phyloP scores from a whole-genome alignment of 2,113 vertebrate species.

The Hucho hucho region DNA sequence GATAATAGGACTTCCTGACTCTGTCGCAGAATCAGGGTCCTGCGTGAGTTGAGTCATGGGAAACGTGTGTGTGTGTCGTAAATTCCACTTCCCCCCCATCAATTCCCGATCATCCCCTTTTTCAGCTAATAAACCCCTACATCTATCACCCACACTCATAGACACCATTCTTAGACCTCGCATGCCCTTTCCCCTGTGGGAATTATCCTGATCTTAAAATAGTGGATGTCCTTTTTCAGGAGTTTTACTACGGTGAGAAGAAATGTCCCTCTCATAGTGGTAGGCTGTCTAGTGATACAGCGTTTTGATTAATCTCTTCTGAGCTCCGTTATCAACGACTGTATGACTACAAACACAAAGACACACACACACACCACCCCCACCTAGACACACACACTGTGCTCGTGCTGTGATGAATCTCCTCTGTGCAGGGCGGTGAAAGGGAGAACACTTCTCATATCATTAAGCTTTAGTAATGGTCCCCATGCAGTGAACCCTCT shows the following conservation, averaged over 20 bases:
- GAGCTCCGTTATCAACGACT: not conserved
- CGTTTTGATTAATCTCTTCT: conserved; percentile 56
- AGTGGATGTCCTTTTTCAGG: conserved; percentile 43
- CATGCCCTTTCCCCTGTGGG: not conserved
- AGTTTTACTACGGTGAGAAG: conserved; percentile 48
- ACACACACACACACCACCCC: too few relatives aligned
- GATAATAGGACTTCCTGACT: not conserved
- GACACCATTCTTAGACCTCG: not conserved
- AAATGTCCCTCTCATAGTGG: conserved; percentile 55
- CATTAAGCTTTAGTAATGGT: conserved; percentile 74
- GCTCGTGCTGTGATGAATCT: conserved; percentile 53
- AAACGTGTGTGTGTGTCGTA: not conserved
- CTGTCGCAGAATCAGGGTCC: not conserved
- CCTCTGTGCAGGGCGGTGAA: conserved; percentile 24
- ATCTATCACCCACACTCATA: not conserved
- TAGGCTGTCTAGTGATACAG: conserved; percentile 47
- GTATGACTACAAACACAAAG: not conserved
- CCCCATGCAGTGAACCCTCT: conserved; percentile 35
- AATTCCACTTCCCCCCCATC: not conserved
- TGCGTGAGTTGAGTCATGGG: not conserved
- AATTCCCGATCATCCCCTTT: not conserved
- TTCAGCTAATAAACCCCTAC: not conserved
- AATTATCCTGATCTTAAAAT: conserved; percentile 37
- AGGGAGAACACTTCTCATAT: conserved; percentile 66
- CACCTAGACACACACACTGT: not conserved